A percentile compares a stretch with the other conserved stretches of the same genome.
These are phyloP conservation scores for Dusona sp. DNA, from an alignment of 2,888 invertebrate genomes.

Conservation along the genomic window DNA sequence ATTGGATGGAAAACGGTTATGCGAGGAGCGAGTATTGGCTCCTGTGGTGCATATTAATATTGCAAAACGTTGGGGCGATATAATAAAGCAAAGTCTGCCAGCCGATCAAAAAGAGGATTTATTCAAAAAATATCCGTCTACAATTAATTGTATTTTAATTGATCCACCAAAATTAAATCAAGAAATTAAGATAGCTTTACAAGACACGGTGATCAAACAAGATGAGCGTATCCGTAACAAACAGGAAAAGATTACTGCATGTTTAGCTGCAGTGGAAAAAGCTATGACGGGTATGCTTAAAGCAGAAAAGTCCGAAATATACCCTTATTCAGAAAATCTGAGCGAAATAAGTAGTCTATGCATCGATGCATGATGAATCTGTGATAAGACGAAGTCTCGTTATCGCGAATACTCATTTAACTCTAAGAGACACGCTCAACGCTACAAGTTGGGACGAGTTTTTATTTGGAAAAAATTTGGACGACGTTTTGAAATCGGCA, in stretches of 20 bases:
- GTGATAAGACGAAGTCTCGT: constrained; percentile 29
- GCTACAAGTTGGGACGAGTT: constrained; percentile 14
- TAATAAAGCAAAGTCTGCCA: too few relatives aligned
- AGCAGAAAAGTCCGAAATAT: constrained; percentile 1
- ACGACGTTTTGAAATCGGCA: constrained; percentile 26
- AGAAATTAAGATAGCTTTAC: constrained; percentile 24
- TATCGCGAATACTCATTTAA: background rate
- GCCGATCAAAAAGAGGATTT: too few relatives aligned
- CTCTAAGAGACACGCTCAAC: constrained; percentile 1
- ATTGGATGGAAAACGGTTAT: too few relatives aligned
- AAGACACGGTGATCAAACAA: constrained; percentile 7
- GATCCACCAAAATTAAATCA: constrained; percentile 44
- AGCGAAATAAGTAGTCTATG: constrained; percentile 17
- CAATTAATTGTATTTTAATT: constrained; percentile 31
- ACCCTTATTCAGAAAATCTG: constrained; percentile 2
- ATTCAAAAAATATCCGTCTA: too few relatives aligned
- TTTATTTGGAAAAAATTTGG: constrained; percentile 31
- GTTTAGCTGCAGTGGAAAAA: constrained; percentile 26
- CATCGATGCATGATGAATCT: constrained; percentile 20
- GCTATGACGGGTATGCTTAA: constrained; percentile 1
- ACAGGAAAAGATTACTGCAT: constrained; percentile 40
- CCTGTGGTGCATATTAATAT: too few relatives aligned
- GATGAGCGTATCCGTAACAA: constrained; percentile 35
- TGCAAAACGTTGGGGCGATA: constrained; percentile 18
- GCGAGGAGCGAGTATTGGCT: too few relatives aligned